A percentile compares a stretch with the other conserved stretches of the same genome.
These are phyloP conservation scores for Hyppa rectilinea DNA, from an alignment of 2,888 invertebrate genomes.

Conservation along the genomic window DNA sequence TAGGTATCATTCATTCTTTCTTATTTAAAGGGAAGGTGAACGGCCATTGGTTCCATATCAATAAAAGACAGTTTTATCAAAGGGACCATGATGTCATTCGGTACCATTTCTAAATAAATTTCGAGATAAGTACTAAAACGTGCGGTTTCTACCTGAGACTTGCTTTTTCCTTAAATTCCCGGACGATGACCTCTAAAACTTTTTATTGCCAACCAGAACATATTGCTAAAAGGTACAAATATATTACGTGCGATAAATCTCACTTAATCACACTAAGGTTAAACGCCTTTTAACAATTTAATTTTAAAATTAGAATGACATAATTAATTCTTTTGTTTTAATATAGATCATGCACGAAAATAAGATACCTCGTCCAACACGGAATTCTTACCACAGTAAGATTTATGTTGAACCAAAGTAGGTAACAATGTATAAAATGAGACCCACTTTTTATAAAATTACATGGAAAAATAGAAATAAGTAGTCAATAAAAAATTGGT, in stretches of 20 bases:
- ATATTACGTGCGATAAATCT: constrained; percentile 30
- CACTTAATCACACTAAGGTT: constrained; percentile 33
- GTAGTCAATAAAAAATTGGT: neutral
- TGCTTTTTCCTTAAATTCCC: constrained; percentile 59
- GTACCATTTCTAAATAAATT: constrained; percentile 44
- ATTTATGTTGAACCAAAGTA: neutral
- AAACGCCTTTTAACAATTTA: constrained; percentile 9
- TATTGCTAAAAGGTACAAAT: constrained; percentile 34
- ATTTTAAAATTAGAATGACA: neutral
- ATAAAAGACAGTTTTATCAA: constrained; percentile 36
- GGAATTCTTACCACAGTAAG: neutral
- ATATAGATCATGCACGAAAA: neutral
- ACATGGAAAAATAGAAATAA: constrained; percentile 5
- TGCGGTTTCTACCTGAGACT: constrained; percentile 50
- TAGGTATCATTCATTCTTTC: constrained; percentile 2
- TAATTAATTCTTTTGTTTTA: neutral
- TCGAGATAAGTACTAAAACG: constrained; percentile 34
- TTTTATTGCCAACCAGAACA: constrained; percentile 61
- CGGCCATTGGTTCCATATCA: constrained; percentile 14
- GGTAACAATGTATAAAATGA: neutral
- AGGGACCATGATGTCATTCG: constrained; percentile 32
- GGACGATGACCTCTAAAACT: constrained; percentile 62
- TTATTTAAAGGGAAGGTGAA: neutral
- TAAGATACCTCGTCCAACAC: neutral
- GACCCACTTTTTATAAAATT: neutral